Percentiles rank a stretch among this genome's conserved stretches.
phyloP scores from a whole-genome alignment of 2,797 vertebrate species.

The Pangasius macronema region DNA sequence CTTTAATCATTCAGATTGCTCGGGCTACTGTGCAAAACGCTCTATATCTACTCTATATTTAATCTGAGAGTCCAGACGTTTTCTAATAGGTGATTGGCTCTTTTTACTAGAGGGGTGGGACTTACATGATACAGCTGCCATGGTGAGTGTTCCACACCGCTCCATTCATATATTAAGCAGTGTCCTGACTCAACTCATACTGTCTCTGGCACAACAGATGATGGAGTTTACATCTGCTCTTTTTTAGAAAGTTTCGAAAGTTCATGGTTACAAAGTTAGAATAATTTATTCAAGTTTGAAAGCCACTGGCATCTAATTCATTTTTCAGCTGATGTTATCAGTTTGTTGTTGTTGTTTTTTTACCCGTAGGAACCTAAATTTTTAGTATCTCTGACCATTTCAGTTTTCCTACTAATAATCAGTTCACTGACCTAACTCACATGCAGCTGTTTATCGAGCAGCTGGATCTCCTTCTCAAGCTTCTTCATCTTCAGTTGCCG shows the following conservation, averaged over 20 bases:
- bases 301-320: neutral
- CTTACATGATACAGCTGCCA: neutral
- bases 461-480: slow-evolving; percentile 57
- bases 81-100: neutral
- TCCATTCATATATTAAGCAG: neutral
- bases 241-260: neutral
- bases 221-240: neutral
- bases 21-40: neutral
- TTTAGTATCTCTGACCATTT: neutral
- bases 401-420: neutral
- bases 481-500: slow-evolving; percentile 59
- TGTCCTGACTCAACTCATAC: neutral
- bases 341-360: neutral
- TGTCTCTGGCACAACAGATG: neutral
- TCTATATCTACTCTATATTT: neutral
- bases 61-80: neutral
- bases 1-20: neutral
- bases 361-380: neutral
- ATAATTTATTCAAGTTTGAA: neutral
- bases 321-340: neutral
- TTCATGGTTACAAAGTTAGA: neutral
- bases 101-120: neutral
- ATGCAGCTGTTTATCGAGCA: slow-evolving; percentile 54
- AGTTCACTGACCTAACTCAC: slow-evolving; percentile 30
- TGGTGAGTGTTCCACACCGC: neutral